Percentiles rank a stretch among this genome's conserved stretches.
phyloP scores from a whole-genome alignment of 2,888 invertebrate species.

The Blera fallax region DNA sequence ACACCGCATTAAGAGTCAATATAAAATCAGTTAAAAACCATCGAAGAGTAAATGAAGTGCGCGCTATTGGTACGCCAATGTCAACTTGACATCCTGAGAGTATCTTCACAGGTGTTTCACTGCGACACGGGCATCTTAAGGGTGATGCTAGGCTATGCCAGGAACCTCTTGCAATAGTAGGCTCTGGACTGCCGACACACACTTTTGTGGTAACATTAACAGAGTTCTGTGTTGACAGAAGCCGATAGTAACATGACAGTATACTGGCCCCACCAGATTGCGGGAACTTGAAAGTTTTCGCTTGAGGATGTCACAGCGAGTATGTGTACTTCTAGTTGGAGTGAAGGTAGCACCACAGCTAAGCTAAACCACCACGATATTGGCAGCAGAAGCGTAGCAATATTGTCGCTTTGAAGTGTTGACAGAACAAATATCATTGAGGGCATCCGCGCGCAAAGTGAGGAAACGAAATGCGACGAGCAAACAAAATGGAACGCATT shows the following conservation, averaged over 20 bases:
- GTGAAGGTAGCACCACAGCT: neutral
- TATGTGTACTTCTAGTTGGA: conserved; percentile 10
- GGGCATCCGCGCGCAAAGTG: conserved; percentile 64
- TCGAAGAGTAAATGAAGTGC: conserved; percentile 71
- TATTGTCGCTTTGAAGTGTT: conserved; percentile 63
- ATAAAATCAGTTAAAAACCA: conserved; percentile 69
- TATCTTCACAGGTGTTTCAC: conserved; percentile 63
- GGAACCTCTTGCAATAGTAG: conserved; percentile 35
- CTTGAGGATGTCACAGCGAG: conserved; percentile 45
- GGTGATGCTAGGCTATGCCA: neutral
- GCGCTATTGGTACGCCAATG: conserved; percentile 64
- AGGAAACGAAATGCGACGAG: conserved; percentile 61
- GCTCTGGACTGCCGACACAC: conserved; percentile 15
- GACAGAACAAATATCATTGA: conserved; percentile 68
- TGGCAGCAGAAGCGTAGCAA: conserved; percentile 9
- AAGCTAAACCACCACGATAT: neutral
- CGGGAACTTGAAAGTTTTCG: conserved; percentile 68
- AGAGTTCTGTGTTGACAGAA: conserved; percentile 51
- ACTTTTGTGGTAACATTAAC: conserved; percentile 54
- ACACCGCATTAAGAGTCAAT: conserved; percentile 55
- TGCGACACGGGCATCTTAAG: conserved; percentile 29
- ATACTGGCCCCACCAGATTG: conserved; percentile 31
- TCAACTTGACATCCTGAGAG: conserved; percentile 57
- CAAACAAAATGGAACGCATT: conserved; percentile 59
- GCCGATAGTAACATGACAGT: conserved; percentile 43